Evolutionary conservation across 2,888 invertebrate species (phyloP).

Genomic region (Julus scandinavius): DNA sequence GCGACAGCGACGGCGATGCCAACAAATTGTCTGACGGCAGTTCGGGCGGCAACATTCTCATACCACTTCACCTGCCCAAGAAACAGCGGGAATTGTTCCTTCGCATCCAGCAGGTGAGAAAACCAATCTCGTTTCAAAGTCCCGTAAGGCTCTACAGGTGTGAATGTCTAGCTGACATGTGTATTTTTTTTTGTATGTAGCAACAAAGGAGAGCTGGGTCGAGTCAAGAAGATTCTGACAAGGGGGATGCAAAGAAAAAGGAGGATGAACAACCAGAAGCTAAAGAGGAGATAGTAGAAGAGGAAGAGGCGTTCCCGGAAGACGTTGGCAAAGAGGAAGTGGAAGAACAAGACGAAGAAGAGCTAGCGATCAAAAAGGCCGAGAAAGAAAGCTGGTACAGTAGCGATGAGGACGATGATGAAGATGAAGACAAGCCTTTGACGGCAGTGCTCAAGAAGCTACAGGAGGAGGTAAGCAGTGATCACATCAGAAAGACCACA

Average conservation of each 20-base stretch:
- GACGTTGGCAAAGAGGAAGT: slow-evolving; percentile 55
- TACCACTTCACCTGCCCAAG: slow-evolving; percentile 73
- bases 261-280: slow-evolving; percentile 67
- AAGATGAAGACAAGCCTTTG: slow-evolving; percentile 59
- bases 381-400: slow-evolving; percentile 75
- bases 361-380: slow-evolving; percentile 54
- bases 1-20: slow-evolving; percentile 48
- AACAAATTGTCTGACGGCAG: background rate
- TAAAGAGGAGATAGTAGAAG: slow-evolving; percentile 71
- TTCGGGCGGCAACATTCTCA: slow-evolving; percentile 53
- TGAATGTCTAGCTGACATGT: background rate
- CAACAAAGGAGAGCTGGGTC: slow-evolving; percentile 57
- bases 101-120: slow-evolving; percentile 72
- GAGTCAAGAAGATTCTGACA: slow-evolving; percentile 58
- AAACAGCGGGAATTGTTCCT: slow-evolving; percentile 75
- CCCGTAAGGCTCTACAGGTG: background rate
- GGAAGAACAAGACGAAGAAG: slow-evolving; percentile 43
- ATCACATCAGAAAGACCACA: too few species aligned
- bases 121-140: slow-evolving; percentile 59
- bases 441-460: slow-evolving; percentile 60
- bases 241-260: slow-evolving; percentile 59
- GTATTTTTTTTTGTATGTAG: slow-evolving; percentile 22
- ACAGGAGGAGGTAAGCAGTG: slow-evolving; percentile 55
- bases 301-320: slow-evolving; percentile 4
- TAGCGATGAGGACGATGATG: slow-evolving; percentile 73